Percentiles rank a stretch among this genome's conserved stretches.
Evolutionary conservation across 2,113 vertebrate genomes (phyloP).

Genomic region (Anthoscopus minutus): DNA sequence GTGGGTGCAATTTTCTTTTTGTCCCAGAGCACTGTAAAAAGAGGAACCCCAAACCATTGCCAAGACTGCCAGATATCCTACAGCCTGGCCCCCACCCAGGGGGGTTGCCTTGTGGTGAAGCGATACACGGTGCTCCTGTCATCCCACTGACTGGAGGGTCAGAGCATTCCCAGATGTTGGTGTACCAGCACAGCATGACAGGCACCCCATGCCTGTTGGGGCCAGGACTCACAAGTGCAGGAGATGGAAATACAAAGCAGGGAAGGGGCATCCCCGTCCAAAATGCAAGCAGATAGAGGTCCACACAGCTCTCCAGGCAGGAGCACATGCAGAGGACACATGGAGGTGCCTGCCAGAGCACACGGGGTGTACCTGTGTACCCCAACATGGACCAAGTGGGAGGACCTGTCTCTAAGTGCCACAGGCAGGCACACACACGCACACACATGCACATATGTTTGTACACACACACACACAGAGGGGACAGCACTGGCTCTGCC

Average conservation of each 20-base stretch:
- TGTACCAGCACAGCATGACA: neutral
- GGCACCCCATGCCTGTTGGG: neutral
- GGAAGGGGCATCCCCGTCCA: neutral
- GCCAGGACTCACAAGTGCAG: rapidly evolving
- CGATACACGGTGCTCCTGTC: neutral
- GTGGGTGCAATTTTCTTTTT: neutral
- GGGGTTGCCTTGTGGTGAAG: rapidly evolving
- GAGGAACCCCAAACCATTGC: neutral
- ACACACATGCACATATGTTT: neutral
- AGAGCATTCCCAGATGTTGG: neutral
- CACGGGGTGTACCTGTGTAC: rapidly evolving
- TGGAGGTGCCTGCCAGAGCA: neutral
- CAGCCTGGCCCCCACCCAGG: neutral
- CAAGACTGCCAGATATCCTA: neutral
- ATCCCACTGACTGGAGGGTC: neutral
- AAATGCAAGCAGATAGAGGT: neutral
- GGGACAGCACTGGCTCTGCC: neutral
- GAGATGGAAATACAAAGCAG: neutral
- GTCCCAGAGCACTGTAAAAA: neutral
- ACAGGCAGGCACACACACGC: rapidly evolving
- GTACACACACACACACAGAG: neutral
- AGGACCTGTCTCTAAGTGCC: neutral
- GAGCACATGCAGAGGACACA: neutral
- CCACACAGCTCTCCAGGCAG: rapidly evolving
- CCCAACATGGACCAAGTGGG: neutral